These are phyloP conservation scores for Bryconaethiops microstoma DNA, from an alignment of 2,797 vertebrate genomes.

Conservation along the genomic window DNA sequence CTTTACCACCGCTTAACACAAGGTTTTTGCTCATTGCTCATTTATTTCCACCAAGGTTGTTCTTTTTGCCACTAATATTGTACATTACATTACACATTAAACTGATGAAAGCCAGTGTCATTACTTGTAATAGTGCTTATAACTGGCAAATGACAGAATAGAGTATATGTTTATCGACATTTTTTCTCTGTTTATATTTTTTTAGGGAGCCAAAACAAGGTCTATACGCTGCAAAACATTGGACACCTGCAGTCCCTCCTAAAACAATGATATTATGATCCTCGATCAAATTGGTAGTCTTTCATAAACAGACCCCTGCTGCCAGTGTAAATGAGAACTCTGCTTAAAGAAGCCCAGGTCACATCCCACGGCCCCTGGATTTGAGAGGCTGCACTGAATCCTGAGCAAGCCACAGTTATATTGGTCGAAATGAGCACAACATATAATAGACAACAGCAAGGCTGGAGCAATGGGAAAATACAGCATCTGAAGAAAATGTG, in stretches of 20 bases:
- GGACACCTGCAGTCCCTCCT: constrained; percentile 14
- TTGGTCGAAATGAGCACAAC: constrained; percentile 43
- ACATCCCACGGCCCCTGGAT: constrained; percentile 39
- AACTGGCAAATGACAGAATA: neutral
- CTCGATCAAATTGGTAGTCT: constrained; percentile 47
- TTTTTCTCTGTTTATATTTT: constrained; percentile 16
- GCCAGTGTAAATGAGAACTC: constrained; percentile 54
- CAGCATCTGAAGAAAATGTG: constrained; percentile 43
- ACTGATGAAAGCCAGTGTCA: neutral
- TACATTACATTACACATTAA: constrained; percentile 18
- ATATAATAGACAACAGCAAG: constrained; percentile 48
- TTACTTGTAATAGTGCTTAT: constrained; percentile 19
- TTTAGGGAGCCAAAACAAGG: constrained; percentile 30
- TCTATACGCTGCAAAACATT: constrained; percentile 32
- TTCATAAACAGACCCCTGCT: constrained; percentile 55
- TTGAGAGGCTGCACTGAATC: constrained; percentile 34
- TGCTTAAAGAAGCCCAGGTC: constrained; percentile 29
- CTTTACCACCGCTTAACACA: no score
- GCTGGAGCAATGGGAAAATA: constrained; percentile 42
- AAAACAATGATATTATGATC: constrained; percentile 43
- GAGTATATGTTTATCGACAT: neutral
- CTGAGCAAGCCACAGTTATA: constrained; percentile 29
- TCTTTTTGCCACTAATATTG: constrained; percentile 16
- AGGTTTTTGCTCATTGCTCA: neutral
- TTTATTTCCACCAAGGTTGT: constrained; percentile 33